These are phyloP conservation scores for Emys orbicularis DNA, from an alignment of 2,797 vertebrate species.

Conservation along the genomic window DNA sequence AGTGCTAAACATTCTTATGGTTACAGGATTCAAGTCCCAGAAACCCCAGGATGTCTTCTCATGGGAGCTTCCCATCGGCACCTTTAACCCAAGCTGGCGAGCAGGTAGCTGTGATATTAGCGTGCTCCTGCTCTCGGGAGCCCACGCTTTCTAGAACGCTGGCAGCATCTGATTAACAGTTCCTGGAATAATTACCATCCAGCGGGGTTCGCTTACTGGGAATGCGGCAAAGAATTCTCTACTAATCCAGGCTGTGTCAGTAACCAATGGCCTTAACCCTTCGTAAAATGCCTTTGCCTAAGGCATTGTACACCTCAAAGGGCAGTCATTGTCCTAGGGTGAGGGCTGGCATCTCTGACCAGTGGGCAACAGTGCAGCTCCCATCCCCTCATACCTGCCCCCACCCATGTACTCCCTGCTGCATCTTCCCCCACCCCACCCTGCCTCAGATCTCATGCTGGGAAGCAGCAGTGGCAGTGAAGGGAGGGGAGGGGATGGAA, in stretches of 20 bases:
- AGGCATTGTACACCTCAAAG: neutral
- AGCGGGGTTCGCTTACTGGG: neutral
- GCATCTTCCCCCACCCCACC: neutral
- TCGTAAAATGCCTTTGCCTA: neutral
- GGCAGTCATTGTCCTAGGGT: neutral
- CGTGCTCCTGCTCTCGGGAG: neutral
- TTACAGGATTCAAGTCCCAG: neutral
- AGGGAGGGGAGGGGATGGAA: neutral
- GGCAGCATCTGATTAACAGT: neutral
- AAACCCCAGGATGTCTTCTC: neutral
- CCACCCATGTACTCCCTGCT: no score
- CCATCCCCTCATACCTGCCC: neutral
- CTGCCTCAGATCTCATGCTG: neutral
- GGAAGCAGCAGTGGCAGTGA: neutral
- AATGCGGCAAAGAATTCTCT: neutral
- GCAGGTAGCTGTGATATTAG: neutral
- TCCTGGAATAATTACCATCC: neutral
- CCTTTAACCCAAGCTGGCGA: neutral
- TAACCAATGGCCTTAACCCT: neutral
- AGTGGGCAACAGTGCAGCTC: neutral
- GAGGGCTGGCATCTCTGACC: neutral
- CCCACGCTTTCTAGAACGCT: neutral
- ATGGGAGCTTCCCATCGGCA: neutral
- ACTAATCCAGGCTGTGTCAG: neutral
- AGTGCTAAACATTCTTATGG: neutral